Conservation (phyloP, 2,888 invertebrate species). For the Sceliomorpha sp. region DNA sequence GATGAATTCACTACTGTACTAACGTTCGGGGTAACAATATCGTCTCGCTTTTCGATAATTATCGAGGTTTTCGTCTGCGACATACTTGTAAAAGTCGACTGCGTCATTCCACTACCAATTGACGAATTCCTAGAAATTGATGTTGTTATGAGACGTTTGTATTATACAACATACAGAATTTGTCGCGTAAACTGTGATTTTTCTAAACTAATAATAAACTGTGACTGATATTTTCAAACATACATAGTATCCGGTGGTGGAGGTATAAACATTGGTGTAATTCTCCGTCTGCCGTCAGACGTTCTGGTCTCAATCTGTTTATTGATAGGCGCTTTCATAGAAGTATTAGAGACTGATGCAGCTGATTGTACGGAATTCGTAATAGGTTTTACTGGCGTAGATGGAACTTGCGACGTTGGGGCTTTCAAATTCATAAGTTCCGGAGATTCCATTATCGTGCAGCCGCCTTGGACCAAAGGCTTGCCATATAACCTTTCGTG, state of each 20-base stretch:
- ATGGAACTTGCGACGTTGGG: conserved; percentile 61
- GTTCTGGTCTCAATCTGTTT: conserved; percentile 97
- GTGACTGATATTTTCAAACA: too few relatives aligned
- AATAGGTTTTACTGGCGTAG: conserved; percentile 57
- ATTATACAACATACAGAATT: background rate
- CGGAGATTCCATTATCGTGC: conserved; percentile 86
- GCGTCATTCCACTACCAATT: conserved; percentile 81
- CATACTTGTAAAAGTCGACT: conserved; percentile 87
- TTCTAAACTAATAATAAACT: too few relatives aligned
- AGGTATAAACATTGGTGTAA: conserved; percentile 97
- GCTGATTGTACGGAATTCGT: conserved; percentile 57
- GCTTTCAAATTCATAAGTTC: conserved; percentile 80
- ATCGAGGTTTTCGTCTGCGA: conserved; percentile 90
- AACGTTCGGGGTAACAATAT: conserved; percentile 83
- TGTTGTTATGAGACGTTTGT: conserved; percentile 1
- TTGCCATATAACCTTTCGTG: conserved; percentile 95
- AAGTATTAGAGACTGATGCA: conserved; percentile 63
- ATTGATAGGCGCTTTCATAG: conserved; percentile 86
- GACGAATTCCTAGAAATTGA: conserved; percentile 77
- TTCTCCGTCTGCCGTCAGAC: conserved; percentile 96
- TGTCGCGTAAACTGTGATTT: too few relatives aligned
- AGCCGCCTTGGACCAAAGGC: conserved; percentile 83
- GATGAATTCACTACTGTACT: conserved; percentile 66
- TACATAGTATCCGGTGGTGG: conserved; percentile 84
- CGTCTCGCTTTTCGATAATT: conserved; percentile 88